Conservation (phyloP, 2,797 vertebrate genomes). For the Simalia tracyae region DNA sequence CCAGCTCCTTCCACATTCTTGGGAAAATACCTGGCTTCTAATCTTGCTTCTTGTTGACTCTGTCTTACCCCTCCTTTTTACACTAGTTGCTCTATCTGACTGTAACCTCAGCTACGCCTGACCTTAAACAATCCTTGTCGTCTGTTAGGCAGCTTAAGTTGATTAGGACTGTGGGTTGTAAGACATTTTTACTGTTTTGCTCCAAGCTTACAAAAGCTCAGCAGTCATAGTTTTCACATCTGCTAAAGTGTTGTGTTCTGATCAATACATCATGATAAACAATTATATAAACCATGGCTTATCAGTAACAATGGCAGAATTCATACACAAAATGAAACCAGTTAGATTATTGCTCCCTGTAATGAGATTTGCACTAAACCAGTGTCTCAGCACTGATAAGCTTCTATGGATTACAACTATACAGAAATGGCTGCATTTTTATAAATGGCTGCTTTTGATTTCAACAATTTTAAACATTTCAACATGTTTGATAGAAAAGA, state of each 20-base stretch:
- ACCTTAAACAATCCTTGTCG: not conserved
- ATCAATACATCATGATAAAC: no score
- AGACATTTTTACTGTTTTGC: no score
- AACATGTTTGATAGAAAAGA: not conserved
- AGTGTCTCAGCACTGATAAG: not conserved
- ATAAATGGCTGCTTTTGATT: not conserved
- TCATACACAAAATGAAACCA: no score
- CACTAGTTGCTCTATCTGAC: not conserved
- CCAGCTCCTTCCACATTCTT: no score
- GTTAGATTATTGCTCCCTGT: no score
- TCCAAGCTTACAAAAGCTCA: no score
- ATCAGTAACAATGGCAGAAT: no score
- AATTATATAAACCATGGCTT: no score
- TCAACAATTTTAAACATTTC: not conserved
- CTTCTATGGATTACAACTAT: not conserved
- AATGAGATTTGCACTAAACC: no score
- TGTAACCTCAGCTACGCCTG: not conserved
- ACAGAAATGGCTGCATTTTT: not conserved
- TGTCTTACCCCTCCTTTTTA: not conserved
- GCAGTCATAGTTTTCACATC: no score
- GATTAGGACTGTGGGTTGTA: not conserved
- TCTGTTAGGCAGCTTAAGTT: not conserved
- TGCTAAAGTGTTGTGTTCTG: no score
- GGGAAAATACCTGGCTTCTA: not conserved
- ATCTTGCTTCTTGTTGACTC: not conserved